These are phyloP conservation scores for Brachionus rubens DNA, from an alignment of 1,140 invertebrate species.

Conservation along the genomic window DNA sequence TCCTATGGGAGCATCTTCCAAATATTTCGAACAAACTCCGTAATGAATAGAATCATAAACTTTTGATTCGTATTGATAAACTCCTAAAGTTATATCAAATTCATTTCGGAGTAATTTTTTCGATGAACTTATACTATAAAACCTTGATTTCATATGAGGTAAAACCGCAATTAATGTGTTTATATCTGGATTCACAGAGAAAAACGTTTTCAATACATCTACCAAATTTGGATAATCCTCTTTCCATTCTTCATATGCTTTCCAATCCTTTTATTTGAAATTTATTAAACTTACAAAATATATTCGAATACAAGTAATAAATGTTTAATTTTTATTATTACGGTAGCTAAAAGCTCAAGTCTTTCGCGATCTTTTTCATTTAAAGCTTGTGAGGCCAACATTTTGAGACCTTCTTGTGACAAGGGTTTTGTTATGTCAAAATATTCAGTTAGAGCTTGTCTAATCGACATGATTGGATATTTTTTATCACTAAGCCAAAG, in stretches of 20 bases:
- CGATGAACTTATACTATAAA: conserved; percentile 90
- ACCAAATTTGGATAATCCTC: conserved; percentile 86
- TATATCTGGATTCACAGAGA: conserved; percentile 78
- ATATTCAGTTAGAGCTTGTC: conserved; percentile 75
- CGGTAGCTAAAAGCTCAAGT: conserved; percentile 66
- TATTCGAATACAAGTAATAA: too few species aligned
- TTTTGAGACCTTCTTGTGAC: conserved; percentile 76
- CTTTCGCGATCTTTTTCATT: conserved; percentile 71
- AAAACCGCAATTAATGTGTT: conserved; percentile 78
- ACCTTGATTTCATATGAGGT: conserved; percentile 80
- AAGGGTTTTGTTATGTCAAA: conserved; percentile 88
- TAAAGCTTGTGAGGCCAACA: conserved; percentile 74
- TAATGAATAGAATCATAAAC: conserved; percentile 69
- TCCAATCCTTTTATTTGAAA: background rate
- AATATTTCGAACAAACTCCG: conserved; percentile 88
- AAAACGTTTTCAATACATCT: conserved; percentile 88
- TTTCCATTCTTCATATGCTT: conserved; percentile 80
- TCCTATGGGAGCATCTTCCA: conserved; percentile 62
- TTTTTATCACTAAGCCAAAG: conserved; percentile 80
- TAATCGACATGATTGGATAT: conserved; percentile 72
- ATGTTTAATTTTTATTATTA: background rate
- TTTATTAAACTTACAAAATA: too few species aligned
- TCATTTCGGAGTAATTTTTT: conserved; percentile 67
- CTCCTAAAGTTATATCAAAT: conserved; percentile 84
- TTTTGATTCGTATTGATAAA: conserved; percentile 80